These are phyloP conservation scores for Sphaeridia pumilis DNA, from an alignment of 2,888 invertebrate species.

Conservation along the genomic window DNA sequence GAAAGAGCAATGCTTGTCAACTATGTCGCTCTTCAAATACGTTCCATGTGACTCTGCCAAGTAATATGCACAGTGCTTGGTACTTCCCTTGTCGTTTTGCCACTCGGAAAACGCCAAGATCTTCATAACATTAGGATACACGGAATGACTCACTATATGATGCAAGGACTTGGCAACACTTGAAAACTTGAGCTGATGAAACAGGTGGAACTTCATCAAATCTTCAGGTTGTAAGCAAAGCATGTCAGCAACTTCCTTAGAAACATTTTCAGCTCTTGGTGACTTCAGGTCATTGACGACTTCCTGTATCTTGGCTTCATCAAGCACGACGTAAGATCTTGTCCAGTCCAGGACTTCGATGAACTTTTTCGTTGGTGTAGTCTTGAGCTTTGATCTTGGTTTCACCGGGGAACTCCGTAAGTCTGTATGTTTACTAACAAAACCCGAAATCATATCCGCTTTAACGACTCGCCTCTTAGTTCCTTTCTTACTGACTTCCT, in stretches of 20 bases:
- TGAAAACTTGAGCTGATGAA: neutral
- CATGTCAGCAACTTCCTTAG: slow-evolving; percentile 8
- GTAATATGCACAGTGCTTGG: slow-evolving; percentile 13
- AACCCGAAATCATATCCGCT: neutral
- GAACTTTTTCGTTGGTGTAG: neutral
- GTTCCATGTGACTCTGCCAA: slow-evolving; percentile 16
- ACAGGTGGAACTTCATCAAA: slow-evolving; percentile 7
- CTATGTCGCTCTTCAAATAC: slow-evolving; percentile 13
- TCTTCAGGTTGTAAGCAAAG: neutral
- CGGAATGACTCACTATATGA: slow-evolving; percentile 7
- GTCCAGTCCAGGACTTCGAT: neutral
- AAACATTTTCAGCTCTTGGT: neutral
- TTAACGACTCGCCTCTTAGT: too few relatives aligned
- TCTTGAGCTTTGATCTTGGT: neutral
- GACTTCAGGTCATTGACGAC: neutral
- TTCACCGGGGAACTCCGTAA: too few relatives aligned
- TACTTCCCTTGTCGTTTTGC: slow-evolving; percentile 12
- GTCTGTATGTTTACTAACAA: neutral
- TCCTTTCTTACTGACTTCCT: too few relatives aligned
- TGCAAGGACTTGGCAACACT: neutral
- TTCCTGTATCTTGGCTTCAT: neutral
- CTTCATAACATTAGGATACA: slow-evolving; percentile 15
- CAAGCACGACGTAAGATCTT: neutral
- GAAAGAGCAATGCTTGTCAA: slow-evolving; percentile 18
- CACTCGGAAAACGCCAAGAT: slow-evolving; percentile 15